These are phyloP conservation scores for Cyprinus carpio DNA, from an alignment of 2,113 vertebrate species.

Conservation along the genomic window DNA sequence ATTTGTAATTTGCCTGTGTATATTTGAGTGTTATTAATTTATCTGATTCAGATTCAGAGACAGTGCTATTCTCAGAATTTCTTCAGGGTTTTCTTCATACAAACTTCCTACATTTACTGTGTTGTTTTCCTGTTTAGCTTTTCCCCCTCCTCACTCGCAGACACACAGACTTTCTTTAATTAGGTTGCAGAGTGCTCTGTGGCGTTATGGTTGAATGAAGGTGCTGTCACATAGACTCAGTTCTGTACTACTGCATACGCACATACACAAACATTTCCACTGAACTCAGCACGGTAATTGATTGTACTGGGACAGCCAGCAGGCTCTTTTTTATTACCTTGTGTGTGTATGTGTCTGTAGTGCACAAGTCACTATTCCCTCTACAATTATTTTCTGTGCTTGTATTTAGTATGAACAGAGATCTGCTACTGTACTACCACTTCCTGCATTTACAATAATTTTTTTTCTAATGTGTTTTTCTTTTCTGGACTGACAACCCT, in stretches of 20 bases:
- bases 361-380: neutral
- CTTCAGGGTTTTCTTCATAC: neutral
- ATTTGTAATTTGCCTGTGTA: neutral
- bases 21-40: neutral
- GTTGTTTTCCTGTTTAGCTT: neutral
- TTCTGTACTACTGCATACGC: neutral
- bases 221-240: conserved; percentile 5
- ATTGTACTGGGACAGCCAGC: neutral
- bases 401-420: no score
- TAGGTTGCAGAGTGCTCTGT: conserved; percentile 22
- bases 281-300: conserved; percentile 2
- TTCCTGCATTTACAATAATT: neutral
- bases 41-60: neutral
- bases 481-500: no score
- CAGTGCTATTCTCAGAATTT: neutral
- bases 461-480: no score
- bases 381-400: neutral
- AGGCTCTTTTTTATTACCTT: neutral
- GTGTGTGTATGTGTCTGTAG: neutral
- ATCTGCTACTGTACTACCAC: neutral
- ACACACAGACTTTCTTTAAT: neutral
- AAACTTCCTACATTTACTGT: neutral
- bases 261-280: conserved; percentile 1
- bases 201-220: conserved; percentile 6
- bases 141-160: neutral